Percentiles rank a stretch among this genome's conserved stretches.
Conservation (phyloP, 2,797 vertebrate genomes). For the Coluber constrictor region DNA sequence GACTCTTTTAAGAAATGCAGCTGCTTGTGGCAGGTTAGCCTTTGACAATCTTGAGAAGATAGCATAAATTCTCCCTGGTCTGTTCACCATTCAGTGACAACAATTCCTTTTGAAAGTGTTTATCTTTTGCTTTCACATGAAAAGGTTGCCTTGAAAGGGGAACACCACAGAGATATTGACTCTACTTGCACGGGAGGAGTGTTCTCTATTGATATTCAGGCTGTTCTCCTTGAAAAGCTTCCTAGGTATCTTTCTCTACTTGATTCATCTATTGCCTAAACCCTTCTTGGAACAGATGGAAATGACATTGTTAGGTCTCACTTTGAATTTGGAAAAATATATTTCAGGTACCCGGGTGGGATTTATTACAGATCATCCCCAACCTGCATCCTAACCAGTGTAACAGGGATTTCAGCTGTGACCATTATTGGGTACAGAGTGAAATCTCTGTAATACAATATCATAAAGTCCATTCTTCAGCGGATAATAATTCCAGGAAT, state of each 20-base stretch:
- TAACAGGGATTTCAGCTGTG: neutral
- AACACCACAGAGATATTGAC: slow-evolving; percentile 33
- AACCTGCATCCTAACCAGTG: neutral
- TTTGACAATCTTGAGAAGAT: slow-evolving; percentile 34
- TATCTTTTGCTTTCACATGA: slow-evolving; percentile 48
- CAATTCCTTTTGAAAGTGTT: slow-evolving; percentile 40
- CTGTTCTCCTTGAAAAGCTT: slow-evolving; percentile 12
- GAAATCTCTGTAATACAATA: neutral
- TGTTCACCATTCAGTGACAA: slow-evolving; percentile 34
- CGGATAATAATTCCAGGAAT: neutral
- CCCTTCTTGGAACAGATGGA: neutral
- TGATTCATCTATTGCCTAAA: slow-evolving; percentile 15
- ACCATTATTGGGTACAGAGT: neutral
- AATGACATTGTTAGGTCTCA: neutral
- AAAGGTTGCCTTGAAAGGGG: slow-evolving; percentile 37
- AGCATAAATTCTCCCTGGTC: slow-evolving; percentile 34
- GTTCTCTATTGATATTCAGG: slow-evolving; percentile 31
- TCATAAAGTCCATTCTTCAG: neutral
- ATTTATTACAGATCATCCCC: slow-evolving; percentile 7
- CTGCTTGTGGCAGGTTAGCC: slow-evolving; percentile 5
- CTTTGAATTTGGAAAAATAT: slow-evolving; percentile 1
- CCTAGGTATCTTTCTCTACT: neutral
- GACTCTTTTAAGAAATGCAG: neutral
- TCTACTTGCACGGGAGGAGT: slow-evolving; percentile 17
- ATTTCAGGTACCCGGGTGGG: slow-evolving; percentile 5